Base-by-base conservation (phyloP, 30 jellyfish, hydroid and myxozoan species). In the Thelohanellus kitauei region DNA sequence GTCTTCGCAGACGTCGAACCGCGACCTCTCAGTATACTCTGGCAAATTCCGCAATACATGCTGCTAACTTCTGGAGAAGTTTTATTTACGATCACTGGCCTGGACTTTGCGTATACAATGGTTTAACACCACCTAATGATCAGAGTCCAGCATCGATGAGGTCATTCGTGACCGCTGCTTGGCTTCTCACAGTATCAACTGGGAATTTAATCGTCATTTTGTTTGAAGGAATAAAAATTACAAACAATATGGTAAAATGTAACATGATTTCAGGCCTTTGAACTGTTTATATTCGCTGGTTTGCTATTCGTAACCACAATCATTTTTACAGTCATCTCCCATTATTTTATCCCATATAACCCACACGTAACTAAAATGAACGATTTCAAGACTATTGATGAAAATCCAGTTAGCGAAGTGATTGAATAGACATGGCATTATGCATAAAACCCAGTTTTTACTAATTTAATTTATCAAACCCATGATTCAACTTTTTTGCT, bases 61-160 rank as follows among this genome's bases (percentile, higher is more conserved):
- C 18, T 82, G 2, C 65, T 82, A 15, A 82, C 99, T 11, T 44
- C 71, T 32, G 99, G 99, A 5, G 99, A 82, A 44, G 86, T 82
- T 23, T 48, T 82, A 47, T 82, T 82, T 43, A 65, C 99, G 11
- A 57, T 82, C 52, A 82, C 99, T 25, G 99, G 99, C 1, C 69
- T 82, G 22, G 99, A 82, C 39, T 82, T 82, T 35, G 99, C 99
- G 0, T 82, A 82, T 41, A 64, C 90, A 4, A 87, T 65, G 85
- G 97, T 73, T 45, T 10, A n/a, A n/a, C n/a, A n/a, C n/a, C n/a
- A n/a, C 20, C 17, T 25, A 18, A 3, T 41, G 14, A 13, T 4
- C 54, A 73, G 93, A 45, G 90, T 3, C 99, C 99, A 41, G 90
- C 99, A 22, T 56, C 88, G 17, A 82, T 82, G 99, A 82, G 66